A percentile compares a stretch with the other conserved stretches of the same genome.
Evolutionary conservation across 2,888 invertebrate genomes (phyloP).

Genomic region (Phytoseiulus persimilis): DNA sequence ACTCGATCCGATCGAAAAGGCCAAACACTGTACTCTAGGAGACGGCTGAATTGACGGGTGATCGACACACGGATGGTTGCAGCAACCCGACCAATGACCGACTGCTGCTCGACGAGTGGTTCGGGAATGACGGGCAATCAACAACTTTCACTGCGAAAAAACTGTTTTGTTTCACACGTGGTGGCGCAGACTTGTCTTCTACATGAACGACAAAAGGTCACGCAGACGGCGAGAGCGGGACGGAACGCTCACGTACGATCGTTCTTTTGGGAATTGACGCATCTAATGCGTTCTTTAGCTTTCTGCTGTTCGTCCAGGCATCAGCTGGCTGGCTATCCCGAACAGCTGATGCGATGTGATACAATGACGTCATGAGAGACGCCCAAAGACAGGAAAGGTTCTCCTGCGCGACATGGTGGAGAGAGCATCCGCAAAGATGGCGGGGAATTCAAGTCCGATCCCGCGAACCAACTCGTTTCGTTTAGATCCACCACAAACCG

Average conservation of each 20-base stretch:
- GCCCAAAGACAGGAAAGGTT: conserved; percentile 18
- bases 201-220: background rate
- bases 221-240: background rate
- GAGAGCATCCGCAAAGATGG: background rate
- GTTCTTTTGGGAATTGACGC: background rate
- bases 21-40: background rate
- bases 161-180: background rate
- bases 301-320: background rate
- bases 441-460: background rate
- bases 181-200: background rate
- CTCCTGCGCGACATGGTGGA: background rate
- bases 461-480: background rate
- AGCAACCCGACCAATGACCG: background rate
- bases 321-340: conserved; percentile 31
- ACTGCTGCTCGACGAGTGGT: background rate
- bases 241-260: background rate
- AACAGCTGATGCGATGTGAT: conserved; percentile 37
- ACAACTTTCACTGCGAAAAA: background rate
- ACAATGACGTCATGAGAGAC: conserved; percentile 36
- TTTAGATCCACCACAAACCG: no score
- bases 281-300: background rate
- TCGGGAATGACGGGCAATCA: background rate
- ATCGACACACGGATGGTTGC: background rate
- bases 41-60: background rate
- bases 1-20: background rate